Evolutionary conservation across 2,888 invertebrate species (phyloP).

Genomic region (Protonemura montana): DNA sequence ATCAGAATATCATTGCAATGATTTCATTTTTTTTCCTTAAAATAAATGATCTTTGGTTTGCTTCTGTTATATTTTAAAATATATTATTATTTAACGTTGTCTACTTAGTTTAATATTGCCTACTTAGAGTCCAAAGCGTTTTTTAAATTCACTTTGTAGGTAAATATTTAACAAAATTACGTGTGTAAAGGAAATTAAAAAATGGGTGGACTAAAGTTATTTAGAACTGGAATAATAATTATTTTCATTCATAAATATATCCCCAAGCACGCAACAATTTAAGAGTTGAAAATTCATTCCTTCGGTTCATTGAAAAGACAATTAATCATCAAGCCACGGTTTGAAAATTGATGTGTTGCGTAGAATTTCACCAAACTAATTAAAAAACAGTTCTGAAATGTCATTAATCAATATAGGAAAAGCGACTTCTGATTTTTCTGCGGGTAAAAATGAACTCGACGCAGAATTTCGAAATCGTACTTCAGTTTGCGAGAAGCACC

Average conservation of each 20-base stretch:
- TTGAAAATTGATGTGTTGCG: constrained; percentile 13
- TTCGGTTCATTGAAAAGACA: constrained; percentile 24
- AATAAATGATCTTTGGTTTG: no score
- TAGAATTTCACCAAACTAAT: constrained; percentile 31
- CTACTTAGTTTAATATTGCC: no score
- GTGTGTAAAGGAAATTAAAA: neutral
- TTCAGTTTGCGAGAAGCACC: no score
- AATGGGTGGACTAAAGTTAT: neutral
- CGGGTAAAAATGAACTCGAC: neutral
- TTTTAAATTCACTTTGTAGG: neutral
- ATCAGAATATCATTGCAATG: no score
- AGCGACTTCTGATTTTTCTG: neutral
- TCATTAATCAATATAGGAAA: constrained; percentile 30
- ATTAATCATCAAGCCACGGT: constrained; percentile 28
- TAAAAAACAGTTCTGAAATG: constrained; percentile 17
- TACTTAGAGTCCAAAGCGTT: no score
- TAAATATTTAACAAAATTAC: neutral
- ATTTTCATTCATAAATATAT: constrained; percentile 14
- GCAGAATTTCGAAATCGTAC: neutral
- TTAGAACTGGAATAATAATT: neutral
- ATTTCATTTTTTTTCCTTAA: no score
- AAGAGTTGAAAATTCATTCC: constrained; percentile 2
- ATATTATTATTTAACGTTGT: no score
- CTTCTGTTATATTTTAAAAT: no score
- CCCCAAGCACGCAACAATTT: constrained; percentile 15